Evolutionary conservation across 2,797 vertebrate species (phyloP), one percentile per base, ranked within the genome.

Genomic region (Thaleichthys pacificus): DNA sequence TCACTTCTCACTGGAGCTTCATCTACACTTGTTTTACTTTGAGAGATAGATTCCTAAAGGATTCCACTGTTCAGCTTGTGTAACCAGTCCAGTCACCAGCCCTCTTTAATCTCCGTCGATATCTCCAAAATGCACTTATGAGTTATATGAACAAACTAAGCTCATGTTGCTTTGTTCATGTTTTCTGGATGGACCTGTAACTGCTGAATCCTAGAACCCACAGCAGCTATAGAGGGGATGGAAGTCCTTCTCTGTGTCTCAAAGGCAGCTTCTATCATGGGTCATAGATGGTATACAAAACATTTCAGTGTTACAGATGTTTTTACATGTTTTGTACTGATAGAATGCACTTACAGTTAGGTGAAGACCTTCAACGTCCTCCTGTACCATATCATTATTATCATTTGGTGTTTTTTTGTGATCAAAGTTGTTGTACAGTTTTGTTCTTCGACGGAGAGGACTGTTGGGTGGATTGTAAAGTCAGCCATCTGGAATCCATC

Each of bases 401-500:
- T 19, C 26, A 35, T 87, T 77, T 85, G 72, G 38, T 11, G 38
- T 42, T 11, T 80, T 68, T 74, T 64, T 69, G 74, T 73, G 71
- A 69, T 70, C 78, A 67, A 73, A 11, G n/a, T 79, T 85, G 84
- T 86, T 84, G 75, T 82, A 81, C 71, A 76, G 82, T 83, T 67
- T 81, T 82, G 67, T 65, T 77, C 42, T 78, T 70, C 66, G 77
- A 63, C 68, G 79, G 82, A 86, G 78, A 76, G 65, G 80, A 84
- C 69, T 69, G 75, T 82, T 74, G 70, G 75, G 67, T 81, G 71
- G 82, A 86, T 69, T 75, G 66, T 73, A 75, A 79, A 73, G 71
- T 77, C 7, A 77, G 79, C 70, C 85, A 82, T 88, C 77, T 91
- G 88, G 82, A 80, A 81, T 87, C 84, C 61, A 86, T 90, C 86